phyloP scores from a whole-genome alignment of 2,797 vertebrate species.

The Diplodus sargus region DNA sequence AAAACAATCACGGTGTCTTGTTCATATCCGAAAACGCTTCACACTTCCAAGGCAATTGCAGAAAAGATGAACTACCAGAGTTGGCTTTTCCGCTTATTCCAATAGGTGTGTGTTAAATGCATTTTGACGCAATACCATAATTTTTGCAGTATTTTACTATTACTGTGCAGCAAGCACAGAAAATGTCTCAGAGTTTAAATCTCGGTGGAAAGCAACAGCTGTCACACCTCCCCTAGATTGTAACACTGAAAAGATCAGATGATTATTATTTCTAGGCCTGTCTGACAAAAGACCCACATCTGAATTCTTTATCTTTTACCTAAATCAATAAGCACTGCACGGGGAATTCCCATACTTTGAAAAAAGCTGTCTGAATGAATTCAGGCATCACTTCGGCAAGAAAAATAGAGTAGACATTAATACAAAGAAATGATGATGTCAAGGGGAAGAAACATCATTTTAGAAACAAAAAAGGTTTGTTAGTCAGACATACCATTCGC shows the following conservation, averaged over 20 bases:
- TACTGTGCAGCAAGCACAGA: conserved; percentile 6
- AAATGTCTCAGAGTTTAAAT: conserved; percentile 14
- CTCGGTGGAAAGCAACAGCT: conserved; percentile 6
- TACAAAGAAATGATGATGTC: conserved; percentile 40
- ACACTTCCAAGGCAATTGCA: conserved; percentile 42
- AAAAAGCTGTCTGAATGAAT: conserved; percentile 17
- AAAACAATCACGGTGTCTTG: conserved; percentile 67
- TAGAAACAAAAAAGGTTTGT: not conserved
- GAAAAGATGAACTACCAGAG: conserved; percentile 44
- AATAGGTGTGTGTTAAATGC: conserved; percentile 25
- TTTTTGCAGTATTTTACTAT: conserved; percentile 15
- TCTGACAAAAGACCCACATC: conserved; percentile 11
- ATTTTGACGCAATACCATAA: conserved; percentile 26
- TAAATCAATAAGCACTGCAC: not conserved
- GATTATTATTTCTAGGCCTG: not conserved
- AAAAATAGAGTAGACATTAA: conserved; percentile 7
- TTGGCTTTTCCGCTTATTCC: conserved; percentile 31
- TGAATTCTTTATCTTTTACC: conserved; percentile 15
- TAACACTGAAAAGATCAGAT: not conserved
- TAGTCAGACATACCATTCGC: conserved; percentile 33
- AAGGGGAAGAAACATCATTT: conserved; percentile 14
- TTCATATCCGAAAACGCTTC: conserved; percentile 56
- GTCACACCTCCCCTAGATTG: not conserved
- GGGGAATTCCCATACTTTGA: conserved; percentile 8
- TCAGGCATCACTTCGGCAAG: conserved; percentile 17